Evolutionary conservation across 2,888 invertebrate species (phyloP).

Genomic region (Capitulum mitella): DNA sequence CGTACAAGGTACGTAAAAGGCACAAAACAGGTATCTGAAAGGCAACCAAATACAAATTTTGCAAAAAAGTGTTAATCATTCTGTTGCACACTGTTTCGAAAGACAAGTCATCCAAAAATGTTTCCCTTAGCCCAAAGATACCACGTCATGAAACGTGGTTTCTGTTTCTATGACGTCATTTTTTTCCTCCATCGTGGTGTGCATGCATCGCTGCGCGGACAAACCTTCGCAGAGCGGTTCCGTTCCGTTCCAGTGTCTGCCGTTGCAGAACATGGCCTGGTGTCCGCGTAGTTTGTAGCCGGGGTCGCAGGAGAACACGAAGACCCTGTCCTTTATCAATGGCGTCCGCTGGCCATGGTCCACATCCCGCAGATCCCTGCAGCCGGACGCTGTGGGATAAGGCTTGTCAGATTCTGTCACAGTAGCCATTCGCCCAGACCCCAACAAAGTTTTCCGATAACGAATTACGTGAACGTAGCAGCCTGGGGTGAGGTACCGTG

Average conservation of each 20-base stretch:
- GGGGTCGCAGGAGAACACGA: background rate
- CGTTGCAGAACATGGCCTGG: background rate
- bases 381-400: background rate
- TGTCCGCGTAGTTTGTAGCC: background rate
- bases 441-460: too few species aligned
- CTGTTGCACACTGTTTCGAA: background rate
- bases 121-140: background rate
- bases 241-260: background rate
- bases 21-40: background rate
- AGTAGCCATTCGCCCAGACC: too few species aligned
- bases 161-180: background rate
- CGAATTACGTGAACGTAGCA: too few species aligned
- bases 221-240: background rate
- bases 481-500: too few species aligned
- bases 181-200: background rate
- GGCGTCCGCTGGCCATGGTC: background rate
- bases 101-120: background rate
- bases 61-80: background rate
- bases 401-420: too few species aligned
- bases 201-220: background rate
- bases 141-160: background rate
- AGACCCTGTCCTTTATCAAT: background rate
- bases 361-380: background rate
- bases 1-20: background rate
- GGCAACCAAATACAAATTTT: background rate